Base-by-base conservation (phyloP, 92 coral and sea anemone species). In the Pocillopora grandis region DNA sequence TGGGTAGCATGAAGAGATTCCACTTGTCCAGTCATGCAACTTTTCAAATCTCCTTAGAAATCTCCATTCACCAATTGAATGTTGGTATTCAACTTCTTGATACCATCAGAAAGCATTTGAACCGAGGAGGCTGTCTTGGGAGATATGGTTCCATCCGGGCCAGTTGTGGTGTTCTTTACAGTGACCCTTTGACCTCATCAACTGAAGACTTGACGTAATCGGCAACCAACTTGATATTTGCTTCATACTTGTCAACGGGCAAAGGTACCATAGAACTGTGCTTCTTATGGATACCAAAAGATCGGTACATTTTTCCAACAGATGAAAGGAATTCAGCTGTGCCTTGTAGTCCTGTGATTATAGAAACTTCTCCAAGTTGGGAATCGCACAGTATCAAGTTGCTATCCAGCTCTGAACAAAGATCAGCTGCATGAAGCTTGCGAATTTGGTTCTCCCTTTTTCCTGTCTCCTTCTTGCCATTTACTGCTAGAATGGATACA, bases 371-470 rank as follows among this genome's bases (percentile, higher is more conserved):
- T 70, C 85, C 88, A 42, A 75, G 87, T 58, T 87, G 90, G 60
- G 87, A 87, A 69, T 87, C 87, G 48, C 90, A 87, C 68, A 82
- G 78, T 31, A 68, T 76, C 80, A 83, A 74, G 83, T 88, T 88
- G 87, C 87, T 76, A 71, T 88, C 80, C 55, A 88, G 77, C 83
- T 88, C 89, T 7, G 84, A 86, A 79, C 89, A 86, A 63, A 86
- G 85, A 35, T 66, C 90, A 79, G 66, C 21, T 58, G 79, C 79
- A 75, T 75, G 52, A 75, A 75, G 78, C 52, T 58, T n/a, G 33
- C 27, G 20, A 56, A 75, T 75, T n/a, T 58, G 65, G 79, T 8
- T 21, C 52, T 58, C 7, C 79, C 79, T 23, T 75, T 75, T 75
- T 58, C 64, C 88, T 16, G 49, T 85, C 35, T 78, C 88, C 80